Evolutionary conservation across 1,140 invertebrate species (phyloP), one percentile per base, ranked within the genome.

Genomic region (Drosophila sp.): DNA sequence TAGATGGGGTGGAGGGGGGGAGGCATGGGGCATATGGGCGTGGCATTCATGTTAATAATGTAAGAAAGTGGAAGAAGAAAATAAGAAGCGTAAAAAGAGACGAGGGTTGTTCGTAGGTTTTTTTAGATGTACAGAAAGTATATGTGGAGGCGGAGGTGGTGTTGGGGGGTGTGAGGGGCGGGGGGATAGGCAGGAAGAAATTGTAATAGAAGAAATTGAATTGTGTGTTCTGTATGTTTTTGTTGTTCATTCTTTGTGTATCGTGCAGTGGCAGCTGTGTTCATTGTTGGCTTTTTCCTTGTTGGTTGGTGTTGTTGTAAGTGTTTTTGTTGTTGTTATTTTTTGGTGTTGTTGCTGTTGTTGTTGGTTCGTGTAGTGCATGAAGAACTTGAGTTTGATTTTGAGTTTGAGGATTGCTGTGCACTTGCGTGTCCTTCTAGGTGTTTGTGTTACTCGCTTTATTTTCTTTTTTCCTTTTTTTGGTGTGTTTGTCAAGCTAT

Each of bases 171-270:
- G 8, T 50, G 2, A 10, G 23, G n/a, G 25, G 11, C 1, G 25
- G 61, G 35, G 30, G 60, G 50, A 66, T 76, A 79, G 83, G 63
- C 79, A 79, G 76, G 56, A 79, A 89, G 72, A 86, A 86, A 86
- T 89, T 87, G 84, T 38, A 38, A 38, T 38, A 38, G 60, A 79
- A 89, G 76, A 86, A 86, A 86, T 89, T 87, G 84, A 86, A 87
- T 86, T 83, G 83, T 86, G 72, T 70, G 60, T 74, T 44, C 8
- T 38, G 10, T 4, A 25, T 47, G 44, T 25, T 50, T 25, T 27
- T 50, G 44, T 50, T 50, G 44, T 47, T 47, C 44, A 50, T 50
- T 50, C 62, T 74, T 56, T 74, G 30, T 47, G 33, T 76, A 82
- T 82, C 72, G 68, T 60, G 72, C 76, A 41, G 64, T 65, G 80